phyloP scores from a whole-genome alignment of 37 sponge, comb jelly and placozoan species.

The Beroe forskalii region DNA sequence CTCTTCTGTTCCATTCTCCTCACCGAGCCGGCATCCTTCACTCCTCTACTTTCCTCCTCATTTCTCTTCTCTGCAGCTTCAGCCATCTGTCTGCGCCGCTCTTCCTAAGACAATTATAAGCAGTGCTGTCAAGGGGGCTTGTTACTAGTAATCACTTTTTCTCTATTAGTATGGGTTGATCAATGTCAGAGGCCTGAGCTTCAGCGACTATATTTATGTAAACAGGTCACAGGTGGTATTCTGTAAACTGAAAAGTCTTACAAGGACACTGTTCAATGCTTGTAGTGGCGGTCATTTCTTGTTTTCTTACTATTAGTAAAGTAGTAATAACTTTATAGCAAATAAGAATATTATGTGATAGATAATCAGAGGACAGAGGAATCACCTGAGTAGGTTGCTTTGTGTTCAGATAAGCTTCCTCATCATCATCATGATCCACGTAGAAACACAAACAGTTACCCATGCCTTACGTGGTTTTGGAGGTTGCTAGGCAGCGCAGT shows the following conservation, averaged over 20 bases:
- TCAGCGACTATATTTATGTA: background rate
- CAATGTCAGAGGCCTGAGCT: background rate
- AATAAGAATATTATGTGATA: no score
- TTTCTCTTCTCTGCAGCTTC: conserved; percentile 24
- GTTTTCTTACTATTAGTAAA: no score
- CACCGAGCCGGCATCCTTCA: conserved; percentile 37
- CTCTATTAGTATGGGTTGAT: no score
- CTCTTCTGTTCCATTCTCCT: conserved; percentile 47
- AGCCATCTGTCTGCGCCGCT: conserved; percentile 5
- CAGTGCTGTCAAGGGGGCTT: no score
- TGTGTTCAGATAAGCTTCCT: background rate
- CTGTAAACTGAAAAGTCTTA: no score
- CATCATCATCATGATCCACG: conserved; percentile 39
- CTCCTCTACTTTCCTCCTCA: background rate
- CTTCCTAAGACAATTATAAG: conserved; percentile 16
- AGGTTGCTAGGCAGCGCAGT: background rate
- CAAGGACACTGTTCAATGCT: no score
- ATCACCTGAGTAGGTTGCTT: background rate
- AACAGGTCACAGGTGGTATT: no score
- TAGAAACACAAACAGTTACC: conserved; percentile 57
- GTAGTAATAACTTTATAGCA: no score
- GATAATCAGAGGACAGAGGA: no score
- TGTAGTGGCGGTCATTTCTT: no score
- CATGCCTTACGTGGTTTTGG: background rate
- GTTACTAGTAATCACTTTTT: no score